Base-by-base conservation (phyloP, 2,888 invertebrate species). In the Chrysopilus asiliformis region DNA sequence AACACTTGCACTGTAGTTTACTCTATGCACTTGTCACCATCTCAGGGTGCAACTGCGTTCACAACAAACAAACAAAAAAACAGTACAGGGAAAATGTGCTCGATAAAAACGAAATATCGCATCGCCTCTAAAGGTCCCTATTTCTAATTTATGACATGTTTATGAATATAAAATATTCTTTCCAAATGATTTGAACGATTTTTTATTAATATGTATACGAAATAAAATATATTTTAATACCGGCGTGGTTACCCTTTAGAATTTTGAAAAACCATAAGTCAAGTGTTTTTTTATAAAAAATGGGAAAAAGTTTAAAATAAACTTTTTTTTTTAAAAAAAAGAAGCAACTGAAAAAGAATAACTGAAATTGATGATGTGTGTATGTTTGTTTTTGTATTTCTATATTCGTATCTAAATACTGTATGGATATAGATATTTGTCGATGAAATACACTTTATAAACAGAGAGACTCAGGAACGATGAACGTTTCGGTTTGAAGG, bases 121-220 rank as follows among this genome's bases (percentile, higher is more conserved):
- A 19, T 37, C 26, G 17, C 29, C 24, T 30, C 36, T 36, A 26
- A 26, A 32, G 36, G 36, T 37, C 36, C 32, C 36, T 31, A 37
- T 37, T 16, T 37, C 36, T 37, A 32, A 37, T 37, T 37, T 37
- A 37, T 37, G 31, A 26, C 18, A 37, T 37, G 32, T 37, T 37
- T 37, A 37, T 37, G 20, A 26, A 24, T 37, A 37, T 37, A 31
- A 37, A 37, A 31, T 25, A 26, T 25, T 17, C 17, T 37, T 12
- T 37, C 30, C n/a, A n/a, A n/a, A n/a, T n/a, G n/a, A n/a, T n/a
- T 36, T 16, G n/a, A n/a, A 30, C 15, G 15, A 6, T 15, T 9
- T 34, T 34, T 34, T 24, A 20, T 12, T 31, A 19, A 9, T 31
- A n/a, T n/a, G n/a, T n/a, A n/a, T n/a, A n/a, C n/a, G n/a, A n/a